Evolutionary conservation across 1,140 invertebrate genomes (phyloP), one percentile per base, ranked within the genome.

Genomic region (Lerema accius): DNA sequence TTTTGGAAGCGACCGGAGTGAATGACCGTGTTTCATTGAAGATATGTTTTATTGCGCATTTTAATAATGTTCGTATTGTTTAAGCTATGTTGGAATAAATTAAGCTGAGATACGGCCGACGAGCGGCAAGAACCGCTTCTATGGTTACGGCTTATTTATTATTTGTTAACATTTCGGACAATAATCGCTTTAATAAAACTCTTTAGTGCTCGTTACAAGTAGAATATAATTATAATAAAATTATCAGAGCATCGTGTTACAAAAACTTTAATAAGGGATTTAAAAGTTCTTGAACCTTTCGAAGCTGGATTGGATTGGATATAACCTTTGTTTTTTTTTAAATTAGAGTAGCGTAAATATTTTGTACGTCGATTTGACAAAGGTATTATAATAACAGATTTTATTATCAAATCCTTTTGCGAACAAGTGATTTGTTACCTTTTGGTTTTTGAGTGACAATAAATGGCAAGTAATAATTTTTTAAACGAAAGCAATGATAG

Each of bases 21-120:
- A 88, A 88, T 65, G 83, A 88, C 80, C 85, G 76, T 60, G 69
- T 46, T 71, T 73, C 71, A 63, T 79, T 78, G 73, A 73, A 82
- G 80, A 80, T 82, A 80, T 87, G 73, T 82, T 85, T 82, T 83
- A 83, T 80, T 83, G 83, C 76, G 78, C 78, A 84, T 86, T 86
- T 82, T 88, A 83, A 86, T 84, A 88, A 83, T 71, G 78, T 71
- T 71, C 67, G 71, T 80, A 86, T 88, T 83, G 82, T 88, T 81
- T 78, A 78, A 72, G 62, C 71, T 75, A 68, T 77, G 71, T 71
- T 76, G 73, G 82, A 84, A 82, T 86, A 78, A 66, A 82, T 86
- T 84, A 80, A 71, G 69, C 62, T 71, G 71, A 66, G 62, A 60
- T 66, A 65, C 61, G 40, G 60, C 16, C 37, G 17, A 14, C 43